Percentiles rank a stretch among this genome's conserved stretches.
Evolutionary conservation across 2,797 vertebrate genomes (phyloP).

Genomic region (Dromococcyx pavoninus): DNA sequence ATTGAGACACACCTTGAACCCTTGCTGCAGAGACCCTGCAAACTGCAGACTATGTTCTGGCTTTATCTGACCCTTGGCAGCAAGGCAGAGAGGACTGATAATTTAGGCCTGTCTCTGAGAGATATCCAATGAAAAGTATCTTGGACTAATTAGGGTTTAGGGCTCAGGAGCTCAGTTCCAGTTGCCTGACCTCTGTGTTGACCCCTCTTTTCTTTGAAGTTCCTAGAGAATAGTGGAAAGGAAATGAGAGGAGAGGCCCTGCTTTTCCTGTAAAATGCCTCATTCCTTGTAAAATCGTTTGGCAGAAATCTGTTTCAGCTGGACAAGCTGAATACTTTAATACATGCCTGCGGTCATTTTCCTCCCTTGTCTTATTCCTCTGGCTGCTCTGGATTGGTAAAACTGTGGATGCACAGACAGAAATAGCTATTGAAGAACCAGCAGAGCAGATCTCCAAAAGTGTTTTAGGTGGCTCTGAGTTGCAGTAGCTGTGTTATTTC

Average conservation of each 20-base stretch:
- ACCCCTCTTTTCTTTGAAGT: conserved; percentile 62
- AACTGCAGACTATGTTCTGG: not conserved
- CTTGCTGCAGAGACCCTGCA: not conserved
- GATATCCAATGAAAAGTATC: not conserved
- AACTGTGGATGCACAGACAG: not conserved
- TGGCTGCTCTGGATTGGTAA: not conserved
- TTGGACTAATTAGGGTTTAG: conserved; percentile 38
- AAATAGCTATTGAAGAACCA: not conserved
- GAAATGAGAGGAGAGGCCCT: conserved; percentile 65
- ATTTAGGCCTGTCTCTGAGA: not conserved
- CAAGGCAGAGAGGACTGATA: not conserved
- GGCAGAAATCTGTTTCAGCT: conserved; percentile 58
- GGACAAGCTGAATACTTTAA: conserved; percentile 23
- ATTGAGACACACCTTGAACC: not conserved
- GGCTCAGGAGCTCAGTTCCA: conserved; percentile 43
- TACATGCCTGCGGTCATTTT: conserved; percentile 40
- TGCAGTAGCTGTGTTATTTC: not conserved
- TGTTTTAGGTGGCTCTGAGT: not conserved
- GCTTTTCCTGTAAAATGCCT: conserved; percentile 54
- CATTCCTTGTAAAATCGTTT: conserved; percentile 40
- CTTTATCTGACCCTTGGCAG: not conserved
- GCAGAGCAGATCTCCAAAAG: not conserved
- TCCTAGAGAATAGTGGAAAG: conserved; percentile 33
- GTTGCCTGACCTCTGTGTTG: conserved; percentile 53
- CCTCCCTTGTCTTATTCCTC: not conserved